These are phyloP conservation scores for Cephalopachus bancanus DNA, from an alignment of 2,797 vertebrate species.

Conservation along the genomic window DNA sequence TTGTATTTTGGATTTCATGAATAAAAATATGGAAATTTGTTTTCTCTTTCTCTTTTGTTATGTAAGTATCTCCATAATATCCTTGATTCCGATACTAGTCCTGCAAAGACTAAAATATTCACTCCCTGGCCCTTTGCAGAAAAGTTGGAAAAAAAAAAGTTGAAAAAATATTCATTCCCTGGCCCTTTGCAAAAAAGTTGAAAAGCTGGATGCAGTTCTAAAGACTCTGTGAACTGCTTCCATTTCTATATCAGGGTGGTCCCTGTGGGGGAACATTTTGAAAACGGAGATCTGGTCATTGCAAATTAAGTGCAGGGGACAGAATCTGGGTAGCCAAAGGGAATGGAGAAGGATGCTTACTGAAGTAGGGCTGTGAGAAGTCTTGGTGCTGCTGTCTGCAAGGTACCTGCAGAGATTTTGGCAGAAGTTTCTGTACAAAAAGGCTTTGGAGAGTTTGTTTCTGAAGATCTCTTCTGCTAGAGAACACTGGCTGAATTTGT, in stretches of 20 bases:
- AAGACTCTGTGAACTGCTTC: background rate
- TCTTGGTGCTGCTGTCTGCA: rapidly evolving
- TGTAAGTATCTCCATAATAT: background rate
- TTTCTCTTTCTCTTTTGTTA: background rate
- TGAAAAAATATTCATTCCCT: background rate
- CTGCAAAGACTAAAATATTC: background rate
- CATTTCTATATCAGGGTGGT: background rate
- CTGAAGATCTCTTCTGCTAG: background rate
- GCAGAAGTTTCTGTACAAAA: background rate
- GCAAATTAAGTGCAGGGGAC: too few relatives aligned
- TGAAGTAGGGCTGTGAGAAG: background rate
- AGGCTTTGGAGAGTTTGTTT: background rate
- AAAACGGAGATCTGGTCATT: background rate
- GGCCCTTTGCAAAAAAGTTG: background rate
- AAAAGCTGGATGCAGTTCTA: rapidly evolving
- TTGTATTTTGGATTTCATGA: slow-evolving; percentile 10
- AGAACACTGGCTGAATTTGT: background rate
- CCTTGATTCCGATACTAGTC: background rate
- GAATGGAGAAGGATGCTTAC: background rate
- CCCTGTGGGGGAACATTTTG: background rate
- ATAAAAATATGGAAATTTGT: background rate
- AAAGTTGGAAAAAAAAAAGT: too few relatives aligned
- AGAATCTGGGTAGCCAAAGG: background rate
- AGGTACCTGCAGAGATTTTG: background rate
- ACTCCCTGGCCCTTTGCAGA: background rate